Base-by-base conservation (phyloP, 2,797 vertebrate genomes). In the Schizopygopsis pylzovi region DNA sequence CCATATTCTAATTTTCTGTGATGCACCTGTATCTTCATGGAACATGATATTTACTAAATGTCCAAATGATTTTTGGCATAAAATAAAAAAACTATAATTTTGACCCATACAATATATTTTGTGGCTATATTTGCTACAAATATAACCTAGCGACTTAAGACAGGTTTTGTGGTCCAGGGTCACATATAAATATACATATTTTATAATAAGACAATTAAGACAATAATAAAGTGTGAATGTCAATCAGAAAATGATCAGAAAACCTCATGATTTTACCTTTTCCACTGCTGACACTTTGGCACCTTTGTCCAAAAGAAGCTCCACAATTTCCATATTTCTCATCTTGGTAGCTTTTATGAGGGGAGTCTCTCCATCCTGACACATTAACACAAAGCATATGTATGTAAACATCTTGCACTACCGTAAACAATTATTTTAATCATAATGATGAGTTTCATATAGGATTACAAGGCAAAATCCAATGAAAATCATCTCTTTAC, bases 271-370 rank as follows among this genome's bases (percentile, higher is more conserved):
- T 43, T 61, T 76, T 94, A 99, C 98, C 97, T 97, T 98, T 84
- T 99, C 98, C 79, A 97, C 88, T 13, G 98, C 98, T 82, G 98
- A 99, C 84, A 99, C 98, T 82, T 97, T 99, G 25, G 97, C 98
- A 85, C 97, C 98, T 95, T 98, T 99, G 91, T 99, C 98, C 85
- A 99, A 93, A 89, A 99, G 94, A 52, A 98, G 96, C 90, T 99
- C 98, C 82, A 99, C 98, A 39, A 99, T 96, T 90, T 99, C 98
- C 87, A 99, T 98, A 89, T 96, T 99, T 90, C 98, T 97, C 98
- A 99, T 99, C 94, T 99, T 99, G 82, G 98, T 99, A 75, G 98
- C 98, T 94, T 99, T 99, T 91, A 99, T 99, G 81, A 99, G 96
- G 0, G 98, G 97, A 0, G 98, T 99, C 92, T 99, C 98, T 45